These are phyloP conservation scores for Eonycteris spelaea DNA, from an alignment of 2,113 vertebrate species.

Conservation along the genomic window DNA sequence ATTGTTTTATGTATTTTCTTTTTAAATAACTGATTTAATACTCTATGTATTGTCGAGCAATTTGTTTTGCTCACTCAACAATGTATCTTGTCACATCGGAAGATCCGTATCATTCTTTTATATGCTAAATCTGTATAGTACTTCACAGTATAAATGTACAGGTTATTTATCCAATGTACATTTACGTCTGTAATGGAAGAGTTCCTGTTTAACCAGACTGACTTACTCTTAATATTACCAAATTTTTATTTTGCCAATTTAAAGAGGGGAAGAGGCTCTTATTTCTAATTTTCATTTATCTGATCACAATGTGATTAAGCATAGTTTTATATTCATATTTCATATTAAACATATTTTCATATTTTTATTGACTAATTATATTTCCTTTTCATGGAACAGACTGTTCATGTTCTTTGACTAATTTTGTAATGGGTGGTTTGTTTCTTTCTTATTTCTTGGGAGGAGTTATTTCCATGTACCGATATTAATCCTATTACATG, in stretches of 20 bases:
- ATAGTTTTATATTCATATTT: neutral
- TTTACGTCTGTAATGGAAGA: neutral
- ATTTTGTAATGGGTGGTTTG: neutral
- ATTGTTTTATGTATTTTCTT: neutral
- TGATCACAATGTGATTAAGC: neutral
- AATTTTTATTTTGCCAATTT: neutral
- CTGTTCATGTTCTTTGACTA: neutral
- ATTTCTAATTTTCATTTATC: neutral
- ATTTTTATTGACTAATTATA: neutral
- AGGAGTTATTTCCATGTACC: neutral
- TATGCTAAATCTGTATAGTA: neutral
- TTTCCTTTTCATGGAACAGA: neutral
- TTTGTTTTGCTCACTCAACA: neutral
- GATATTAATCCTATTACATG: neutral
- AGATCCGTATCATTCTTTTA: neutral
- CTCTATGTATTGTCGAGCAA: neutral
- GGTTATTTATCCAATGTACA: neutral
- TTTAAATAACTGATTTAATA: neutral
- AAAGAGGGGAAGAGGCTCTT: neutral
- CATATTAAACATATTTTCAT: neutral
- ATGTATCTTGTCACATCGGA: neutral
- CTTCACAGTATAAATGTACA: neutral
- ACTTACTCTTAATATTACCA: neutral
- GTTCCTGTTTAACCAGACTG: neutral
- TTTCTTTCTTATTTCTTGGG: neutral